Evolutionary conservation across 1,140 invertebrate species (phyloP).

Genomic region (Glomeris maerens): DNA sequence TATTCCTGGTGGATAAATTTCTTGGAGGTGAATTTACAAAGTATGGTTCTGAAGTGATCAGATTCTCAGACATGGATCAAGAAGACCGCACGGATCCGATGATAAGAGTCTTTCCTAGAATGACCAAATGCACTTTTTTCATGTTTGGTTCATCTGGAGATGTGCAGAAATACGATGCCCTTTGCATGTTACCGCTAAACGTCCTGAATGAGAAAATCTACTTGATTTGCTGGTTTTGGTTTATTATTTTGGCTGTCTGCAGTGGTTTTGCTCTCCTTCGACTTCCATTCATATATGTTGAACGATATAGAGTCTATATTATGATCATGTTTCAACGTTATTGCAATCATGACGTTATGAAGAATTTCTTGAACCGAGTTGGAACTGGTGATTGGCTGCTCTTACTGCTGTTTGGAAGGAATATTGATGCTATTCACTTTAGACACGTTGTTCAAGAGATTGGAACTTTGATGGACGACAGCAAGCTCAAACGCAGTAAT

Average conservation of each 20-base stretch:
- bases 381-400: constrained; percentile 24
- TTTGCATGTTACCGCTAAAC: constrained; percentile 23
- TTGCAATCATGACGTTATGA: constrained; percentile 5
- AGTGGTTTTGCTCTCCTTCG: constrained; percentile 21
- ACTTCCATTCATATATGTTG: constrained; percentile 11
- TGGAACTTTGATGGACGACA: no score
- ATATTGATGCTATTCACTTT: constrained; percentile 21
- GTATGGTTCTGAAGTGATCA: constrained; percentile 84
- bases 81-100: constrained; percentile 24
- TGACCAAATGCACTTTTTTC: constrained; percentile 27
- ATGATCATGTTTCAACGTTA: constrained; percentile 15
- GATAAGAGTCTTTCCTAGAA: constrained; percentile 25
- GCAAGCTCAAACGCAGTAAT: no score
- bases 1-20: constrained; percentile 93
- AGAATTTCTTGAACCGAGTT: constrained; percentile 10
- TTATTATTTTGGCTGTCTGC: constrained; percentile 20
- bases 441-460: constrained; percentile 15
- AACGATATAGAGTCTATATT: constrained; percentile 11
- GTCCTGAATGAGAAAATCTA: constrained; percentile 26
- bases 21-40: constrained; percentile 91
- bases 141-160: constrained; percentile 20
- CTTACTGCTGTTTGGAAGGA: constrained; percentile 20
- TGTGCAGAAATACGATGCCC: constrained; percentile 14
- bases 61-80: constrained; percentile 37
- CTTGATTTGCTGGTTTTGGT: constrained; percentile 25